Conservation (phyloP, 2,797 vertebrate genomes). For the Cyclura pinguis region DNA sequence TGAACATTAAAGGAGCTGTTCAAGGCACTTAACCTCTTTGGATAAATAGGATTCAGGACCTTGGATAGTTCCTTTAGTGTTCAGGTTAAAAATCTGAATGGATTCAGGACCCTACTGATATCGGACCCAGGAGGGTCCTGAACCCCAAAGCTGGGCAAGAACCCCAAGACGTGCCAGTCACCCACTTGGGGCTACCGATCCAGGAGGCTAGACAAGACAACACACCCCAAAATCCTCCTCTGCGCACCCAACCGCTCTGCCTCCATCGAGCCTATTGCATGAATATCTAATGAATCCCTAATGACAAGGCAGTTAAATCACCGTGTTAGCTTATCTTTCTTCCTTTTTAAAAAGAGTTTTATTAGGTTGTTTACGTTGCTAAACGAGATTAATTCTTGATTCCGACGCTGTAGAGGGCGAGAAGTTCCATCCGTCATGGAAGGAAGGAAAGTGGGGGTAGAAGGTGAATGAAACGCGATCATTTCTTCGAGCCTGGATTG, state of each 20-base stretch:
- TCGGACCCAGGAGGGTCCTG: too few species aligned
- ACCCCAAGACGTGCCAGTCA: too few species aligned
- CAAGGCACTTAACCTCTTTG: too few species aligned
- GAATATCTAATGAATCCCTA: not conserved
- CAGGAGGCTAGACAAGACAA: fast-evolving
- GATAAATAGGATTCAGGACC: too few species aligned
- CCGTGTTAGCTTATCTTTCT: constrained; percentile 28
- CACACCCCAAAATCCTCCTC: fast-evolving
- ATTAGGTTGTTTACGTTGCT: constrained; percentile 30
- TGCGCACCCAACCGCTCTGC: not conserved
- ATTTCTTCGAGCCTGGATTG: not conserved
- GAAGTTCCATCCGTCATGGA: not conserved
- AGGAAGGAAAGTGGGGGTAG: fast-evolving
- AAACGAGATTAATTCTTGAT: constrained; percentile 38
- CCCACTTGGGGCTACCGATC: fast-evolving
- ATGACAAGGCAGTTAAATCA: constrained; percentile 37
- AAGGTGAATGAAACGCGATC: not conserved
- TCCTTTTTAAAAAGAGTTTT: constrained; percentile 14
- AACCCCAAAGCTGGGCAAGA: not conserved
- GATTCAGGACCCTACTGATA: too few species aligned
- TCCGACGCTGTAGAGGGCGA: not conserved
- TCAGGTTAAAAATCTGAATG: too few species aligned
- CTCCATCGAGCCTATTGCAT: fast-evolving
- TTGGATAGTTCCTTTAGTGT: too few species aligned
- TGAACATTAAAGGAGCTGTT: too few species aligned